Evolutionary conservation across 2,797 vertebrate genomes (phyloP), one percentile per base, ranked within the genome.

Genomic region (Sebastes matsubarae): DNA sequence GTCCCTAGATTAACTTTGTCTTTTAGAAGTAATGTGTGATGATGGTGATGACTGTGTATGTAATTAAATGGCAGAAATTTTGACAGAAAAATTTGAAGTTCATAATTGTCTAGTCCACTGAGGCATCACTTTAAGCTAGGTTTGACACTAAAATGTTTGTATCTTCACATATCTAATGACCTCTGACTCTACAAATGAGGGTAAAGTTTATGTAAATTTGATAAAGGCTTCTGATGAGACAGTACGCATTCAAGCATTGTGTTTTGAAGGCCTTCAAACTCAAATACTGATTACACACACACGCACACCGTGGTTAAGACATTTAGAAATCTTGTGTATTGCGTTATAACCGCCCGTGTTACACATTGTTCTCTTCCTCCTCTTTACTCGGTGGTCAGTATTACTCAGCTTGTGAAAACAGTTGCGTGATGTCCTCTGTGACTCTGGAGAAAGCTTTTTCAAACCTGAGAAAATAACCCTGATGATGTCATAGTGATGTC

Each of bases 261-360:
- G 54, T 60, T 64, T 34, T 71, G 18, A 65, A 71, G 11, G 64
- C 64, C 50, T 76, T 72, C 25, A 75, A 29, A 59, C 38, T 70
- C 9, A 46, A 32, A 36, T 24, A 29, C 20, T 66, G 60, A 81
- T 84, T 65, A 54, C 65, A 22, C 30, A 66, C 61, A 57, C 72
- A 66, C 50, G 22, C 61, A 24, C 29, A 24, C 58, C 1, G 20
- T 12, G 27, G 9, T 14, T 59, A 36, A 63, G n/a, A 12, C 29
- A 52, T 25, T 38, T 10, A 24, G 4, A 67, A 16, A 27, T 38
- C 5, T 0, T 27, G 12, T 46, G 11, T 2, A 18, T 32, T 24
- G 66, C 11, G 29, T 55, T 2, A 29, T 67, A 14, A 22, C 16
- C 22, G 34, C 25, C 34, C 22, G 20, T 69, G 38, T 72, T 38